Conservation (phyloP, 2,113 vertebrate genomes). For the Dipodomys stephensi region DNA sequence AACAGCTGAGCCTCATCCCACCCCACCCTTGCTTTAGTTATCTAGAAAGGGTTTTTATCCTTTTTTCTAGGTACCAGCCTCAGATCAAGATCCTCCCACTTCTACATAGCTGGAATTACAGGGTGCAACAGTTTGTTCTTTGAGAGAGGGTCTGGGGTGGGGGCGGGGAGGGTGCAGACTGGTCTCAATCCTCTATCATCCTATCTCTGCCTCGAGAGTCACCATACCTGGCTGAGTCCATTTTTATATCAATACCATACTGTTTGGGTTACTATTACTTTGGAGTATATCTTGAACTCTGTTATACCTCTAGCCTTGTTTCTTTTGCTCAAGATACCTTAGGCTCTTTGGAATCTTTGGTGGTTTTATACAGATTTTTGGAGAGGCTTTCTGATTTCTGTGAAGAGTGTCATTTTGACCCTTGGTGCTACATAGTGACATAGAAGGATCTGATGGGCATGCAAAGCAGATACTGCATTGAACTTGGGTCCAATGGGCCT, state of each 20-base stretch:
- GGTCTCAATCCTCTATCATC: too few species aligned
- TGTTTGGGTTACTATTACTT: not conserved
- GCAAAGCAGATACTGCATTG: not conserved
- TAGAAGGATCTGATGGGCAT: not conserved
- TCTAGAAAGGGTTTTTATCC: too few species aligned
- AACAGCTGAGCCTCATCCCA: too few species aligned
- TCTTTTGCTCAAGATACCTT: not conserved
- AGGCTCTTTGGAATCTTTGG: not conserved
- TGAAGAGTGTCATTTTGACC: not conserved
- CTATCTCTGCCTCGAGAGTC: too few species aligned
- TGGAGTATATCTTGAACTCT: not conserved
- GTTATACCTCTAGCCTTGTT: not conserved
- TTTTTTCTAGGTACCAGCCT: too few species aligned
- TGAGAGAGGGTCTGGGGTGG: too few species aligned
- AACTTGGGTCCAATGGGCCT: not conserved
- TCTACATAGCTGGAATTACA: too few species aligned
- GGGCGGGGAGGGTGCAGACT: too few species aligned
- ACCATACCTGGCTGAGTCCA: too few species aligned
- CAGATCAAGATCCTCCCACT: too few species aligned
- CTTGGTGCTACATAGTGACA: not conserved
- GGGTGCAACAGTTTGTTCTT: too few species aligned
- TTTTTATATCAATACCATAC: not conserved
- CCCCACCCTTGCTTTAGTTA: too few species aligned
- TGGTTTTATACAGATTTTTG: not conserved
- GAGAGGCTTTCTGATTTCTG: not conserved